These are phyloP conservation scores for Tethea ocularis DNA, from an alignment of 2,888 invertebrate genomes.

Conservation along the genomic window DNA sequence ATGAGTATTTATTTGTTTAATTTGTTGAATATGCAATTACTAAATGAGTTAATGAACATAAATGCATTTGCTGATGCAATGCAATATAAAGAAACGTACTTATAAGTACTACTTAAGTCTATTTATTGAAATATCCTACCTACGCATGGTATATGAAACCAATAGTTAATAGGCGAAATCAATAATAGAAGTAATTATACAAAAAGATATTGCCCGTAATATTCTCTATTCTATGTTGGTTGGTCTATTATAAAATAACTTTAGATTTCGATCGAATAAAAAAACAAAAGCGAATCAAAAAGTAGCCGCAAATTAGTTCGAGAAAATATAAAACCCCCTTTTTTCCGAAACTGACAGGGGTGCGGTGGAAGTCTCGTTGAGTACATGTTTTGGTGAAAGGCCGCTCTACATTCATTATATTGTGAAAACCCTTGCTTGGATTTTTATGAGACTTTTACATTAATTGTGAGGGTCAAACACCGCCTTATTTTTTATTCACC, in stretches of 20 bases:
- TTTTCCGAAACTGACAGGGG: constrained; percentile 55
- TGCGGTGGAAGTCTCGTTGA: constrained; percentile 50
- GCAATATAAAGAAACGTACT: not conserved
- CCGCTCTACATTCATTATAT: constrained; percentile 56
- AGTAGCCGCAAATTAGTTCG: constrained; percentile 66
- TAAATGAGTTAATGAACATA: constrained; percentile 13
- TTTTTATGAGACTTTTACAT: constrained; percentile 48
- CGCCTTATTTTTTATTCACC: constrained; percentile 4
- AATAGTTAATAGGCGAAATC: too few species aligned
- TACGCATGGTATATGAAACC: too few species aligned
- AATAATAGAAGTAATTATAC: too few species aligned
- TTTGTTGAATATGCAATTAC: constrained; percentile 35
- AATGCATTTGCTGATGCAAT: not conserved
- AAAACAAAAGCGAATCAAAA: constrained; percentile 45
- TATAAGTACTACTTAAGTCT: too few species aligned
- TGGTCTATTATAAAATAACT: too few species aligned
- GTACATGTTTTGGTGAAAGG: constrained; percentile 53
- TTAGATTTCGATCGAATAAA: constrained; percentile 38
- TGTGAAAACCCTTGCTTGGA: constrained; percentile 49
- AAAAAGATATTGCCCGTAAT: too few species aligned
- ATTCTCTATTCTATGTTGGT: too few species aligned
- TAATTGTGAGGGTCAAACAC: constrained; percentile 3
- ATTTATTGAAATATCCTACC: too few species aligned
- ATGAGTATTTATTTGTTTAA: constrained; percentile 33
- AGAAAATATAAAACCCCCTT: constrained; percentile 58